Evolutionary conservation across 1,140 invertebrate species (phyloP), one percentile per base, ranked within the genome.

Genomic region (Aphis gossypii): DNA sequence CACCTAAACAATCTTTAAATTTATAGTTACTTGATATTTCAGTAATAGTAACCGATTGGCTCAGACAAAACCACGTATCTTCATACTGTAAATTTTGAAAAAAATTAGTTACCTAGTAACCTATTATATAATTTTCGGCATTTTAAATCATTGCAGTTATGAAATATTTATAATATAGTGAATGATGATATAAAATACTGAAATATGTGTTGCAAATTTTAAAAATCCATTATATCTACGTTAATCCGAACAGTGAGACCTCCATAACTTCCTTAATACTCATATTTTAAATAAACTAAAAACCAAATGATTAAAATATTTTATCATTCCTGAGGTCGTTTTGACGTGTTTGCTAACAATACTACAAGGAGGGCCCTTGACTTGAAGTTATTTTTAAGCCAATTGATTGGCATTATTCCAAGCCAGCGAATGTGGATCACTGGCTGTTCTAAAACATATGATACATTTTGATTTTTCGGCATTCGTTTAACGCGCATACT

Each of bases 311-410:
- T 83, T 83, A 38, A 83, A 38, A 83, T 83, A 38, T 83, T 83
- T 8, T 84, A 84, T 41, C 23, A 84, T 84, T 84, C 25, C 9
- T 86, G 41, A 87, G 86, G 30, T 87, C 30, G 48, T 87, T 30
- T 87, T 20, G n/a, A 87, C 7, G 44, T 46, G 20, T 87, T 35
- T 87, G 30, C 86, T 35, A 48, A 48, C 86, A 87, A 48, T 87
- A 87, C 30, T 46, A 48, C 86, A 48, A 48, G 87, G 30, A 21
- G 46, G 87, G 11, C 46, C 46, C 46, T 89, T 56, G 88, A 56
- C 21, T 56, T 5, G 51, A 48, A 89, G 48, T 89, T 89, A 89
- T 89, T 54, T 56, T 56, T 89, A 89, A 89, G 20, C 46, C n/a
- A 87, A 87, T 38, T 35, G 20, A 38, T 30, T 89, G 87, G 87